Evolutionary conservation across 92 coral and sea anemone genomes (phyloP), one percentile per base, ranked within the genome.

Genomic region (Plumapathes pennacea): DNA sequence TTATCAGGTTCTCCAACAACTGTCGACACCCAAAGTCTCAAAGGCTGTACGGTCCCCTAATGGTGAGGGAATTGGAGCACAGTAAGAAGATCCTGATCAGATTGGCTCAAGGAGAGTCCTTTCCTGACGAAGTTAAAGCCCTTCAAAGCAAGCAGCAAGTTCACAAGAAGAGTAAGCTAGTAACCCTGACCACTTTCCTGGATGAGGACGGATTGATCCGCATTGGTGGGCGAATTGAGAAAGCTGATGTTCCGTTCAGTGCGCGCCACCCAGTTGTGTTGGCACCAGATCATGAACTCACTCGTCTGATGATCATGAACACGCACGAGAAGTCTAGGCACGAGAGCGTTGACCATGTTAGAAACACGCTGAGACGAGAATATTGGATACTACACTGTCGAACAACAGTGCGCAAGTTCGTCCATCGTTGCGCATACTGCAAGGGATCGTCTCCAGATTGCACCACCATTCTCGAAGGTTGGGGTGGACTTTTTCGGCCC

Each of bases 401-500:
- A 10, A 26, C 60, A 12, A 28, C 62, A 6, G 64, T 40, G 4
- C 41, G 42, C n/a, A 43, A 55, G 57, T 14, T 62, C n/a, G 21
- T 43, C 2, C 33, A 36, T 29, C 44, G 20, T 22, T 72, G 81
- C 44, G 48, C 61, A 43, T 46, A 45, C 42, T 82, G 83, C 36
- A 61, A 51, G 37, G 40, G 77, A 50, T 25, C 46, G 65, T 13
- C 39, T 69, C 27, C 38, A 13, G 20, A 15, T 52, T 39, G 67
- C 42, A 14, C 79, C 85, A 10, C 59, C 74, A 12, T 71, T 78
- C 57, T 46, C 78, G 0, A 78, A 62, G 13, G 51, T 38, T 62
- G 67, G 85, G 0, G 67, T 78, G 46, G 79, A 78, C 51, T 78
- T 60, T 54, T 60, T 65, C 50, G 75, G 75, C 5, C 75, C 82